phyloP scores from a whole-genome alignment of 2,797 vertebrate species.

The Thripadectes ignobilis region DNA sequence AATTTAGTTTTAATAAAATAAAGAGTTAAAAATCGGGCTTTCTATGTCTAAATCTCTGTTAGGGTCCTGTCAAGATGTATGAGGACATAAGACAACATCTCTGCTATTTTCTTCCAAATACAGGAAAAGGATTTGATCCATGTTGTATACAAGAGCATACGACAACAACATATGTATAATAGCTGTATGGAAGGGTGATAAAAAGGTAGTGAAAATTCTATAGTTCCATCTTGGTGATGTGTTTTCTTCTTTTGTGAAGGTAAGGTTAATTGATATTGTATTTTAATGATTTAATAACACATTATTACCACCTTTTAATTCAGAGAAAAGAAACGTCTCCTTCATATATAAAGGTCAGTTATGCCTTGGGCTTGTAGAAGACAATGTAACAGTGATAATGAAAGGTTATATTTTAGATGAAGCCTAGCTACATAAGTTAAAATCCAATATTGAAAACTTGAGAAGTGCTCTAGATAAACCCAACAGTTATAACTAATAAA shows the following conservation, averaged over 20 bases:
- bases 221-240: not conserved
- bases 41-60: not conserved
- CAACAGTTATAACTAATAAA: slow-evolving; percentile 48
- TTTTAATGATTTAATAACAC: slow-evolving; percentile 38
- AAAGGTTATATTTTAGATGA: slow-evolving; percentile 60
- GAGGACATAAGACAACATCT: not conserved
- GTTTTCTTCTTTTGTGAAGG: not conserved
- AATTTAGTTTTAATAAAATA: not conserved
- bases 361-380: slow-evolving; percentile 40
- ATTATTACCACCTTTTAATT: slow-evolving; percentile 1
- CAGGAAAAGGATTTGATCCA: not conserved
- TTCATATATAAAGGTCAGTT: slow-evolving; percentile 54
- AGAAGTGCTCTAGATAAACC: slow-evolving; percentile 48
- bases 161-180: not conserved
- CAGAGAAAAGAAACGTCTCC: slow-evolving; percentile 43
- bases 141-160: not conserved
- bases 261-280: not conserved
- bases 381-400: slow-evolving; percentile 55
- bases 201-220: not conserved
- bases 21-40: not conserved
- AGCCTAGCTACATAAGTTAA: slow-evolving; percentile 40
- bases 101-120: not conserved
- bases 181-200: not conserved
- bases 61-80: not conserved
- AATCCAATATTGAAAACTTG: slow-evolving; percentile 53